These are phyloP conservation scores for Amphiprion percula DNA, from an alignment of 2,113 vertebrate species.

Conservation along the genomic window DNA sequence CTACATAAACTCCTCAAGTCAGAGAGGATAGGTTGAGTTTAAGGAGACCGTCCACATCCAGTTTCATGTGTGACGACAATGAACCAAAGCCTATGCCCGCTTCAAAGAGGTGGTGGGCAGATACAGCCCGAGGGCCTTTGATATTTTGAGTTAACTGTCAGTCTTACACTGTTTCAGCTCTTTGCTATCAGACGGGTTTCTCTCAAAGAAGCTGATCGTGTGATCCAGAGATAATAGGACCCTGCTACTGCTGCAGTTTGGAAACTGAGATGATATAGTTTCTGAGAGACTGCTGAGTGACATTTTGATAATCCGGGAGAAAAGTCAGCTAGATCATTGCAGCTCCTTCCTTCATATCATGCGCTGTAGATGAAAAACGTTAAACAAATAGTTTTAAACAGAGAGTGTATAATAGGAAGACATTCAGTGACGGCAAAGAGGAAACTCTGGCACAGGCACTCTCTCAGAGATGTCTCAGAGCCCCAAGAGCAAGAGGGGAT, in stretches of 20 bases:
- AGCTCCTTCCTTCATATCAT: neutral
- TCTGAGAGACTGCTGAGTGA: slow-evolving; percentile 48
- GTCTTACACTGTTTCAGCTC: slow-evolving; percentile 10
- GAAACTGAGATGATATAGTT: slow-evolving; percentile 37
- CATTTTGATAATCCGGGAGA: slow-evolving; percentile 61
- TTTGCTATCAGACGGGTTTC: slow-evolving; percentile 43
- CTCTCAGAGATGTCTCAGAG: slow-evolving; percentile 69
- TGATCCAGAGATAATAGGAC: slow-evolving; percentile 46
- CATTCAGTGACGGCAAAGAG: slow-evolving; percentile 55
- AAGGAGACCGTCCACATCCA: neutral
- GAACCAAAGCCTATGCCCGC: slow-evolving; percentile 15
- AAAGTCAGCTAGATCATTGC: slow-evolving; percentile 55
- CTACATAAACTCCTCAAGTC: neutral
- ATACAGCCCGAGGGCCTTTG: slow-evolving; percentile 14
- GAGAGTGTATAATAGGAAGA: slow-evolving; percentile 25
- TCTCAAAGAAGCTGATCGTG: slow-evolving; percentile 28
- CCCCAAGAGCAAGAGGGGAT: slow-evolving; percentile 66
- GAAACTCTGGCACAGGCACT: slow-evolving; percentile 56
- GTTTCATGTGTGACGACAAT: slow-evolving; percentile 1
- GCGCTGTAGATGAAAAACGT: neutral
- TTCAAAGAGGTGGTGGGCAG: slow-evolving; percentile 15
- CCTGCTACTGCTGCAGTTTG: slow-evolving; percentile 19
- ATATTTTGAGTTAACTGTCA: slow-evolving; percentile 41
- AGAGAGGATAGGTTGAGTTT: slow-evolving; percentile 9
- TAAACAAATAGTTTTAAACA: slow-evolving; percentile 19